phyloP scores from a whole-genome alignment of 2,113 vertebrate genomes.

The Cyanoderma ruficeps region DNA sequence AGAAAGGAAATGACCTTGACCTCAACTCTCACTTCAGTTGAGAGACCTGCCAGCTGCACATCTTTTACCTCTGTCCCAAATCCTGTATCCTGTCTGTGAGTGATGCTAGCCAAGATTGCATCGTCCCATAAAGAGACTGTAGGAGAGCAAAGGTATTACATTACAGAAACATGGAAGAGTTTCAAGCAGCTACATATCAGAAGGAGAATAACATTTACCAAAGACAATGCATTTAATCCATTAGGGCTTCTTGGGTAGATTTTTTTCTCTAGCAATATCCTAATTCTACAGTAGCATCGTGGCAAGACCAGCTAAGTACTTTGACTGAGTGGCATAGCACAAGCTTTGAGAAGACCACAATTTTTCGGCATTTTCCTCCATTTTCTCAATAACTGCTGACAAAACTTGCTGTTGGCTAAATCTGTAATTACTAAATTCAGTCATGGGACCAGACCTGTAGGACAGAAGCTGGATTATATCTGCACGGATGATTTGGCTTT shows the following conservation, averaged over 20 bases:
- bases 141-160: neutral
- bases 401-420: neutral
- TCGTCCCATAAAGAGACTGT: neutral
- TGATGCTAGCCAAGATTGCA: neutral
- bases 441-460: neutral
- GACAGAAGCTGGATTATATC: neutral
- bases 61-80: neutral
- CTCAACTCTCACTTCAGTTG: neutral
- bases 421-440: neutral
- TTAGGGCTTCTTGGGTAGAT: neutral
- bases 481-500: no score
- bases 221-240: neutral
- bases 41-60: neutral
- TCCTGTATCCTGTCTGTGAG: slow-evolving; percentile 6
- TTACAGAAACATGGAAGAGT: neutral
- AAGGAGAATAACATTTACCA: slow-evolving; percentile 13
- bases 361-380: neutral
- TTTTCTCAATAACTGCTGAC: neutral
- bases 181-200: neutral
- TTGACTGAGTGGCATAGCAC: neutral
- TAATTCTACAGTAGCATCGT: neutral
- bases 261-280: neutral
- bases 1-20: slow-evolving; percentile 7
- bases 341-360: neutral
- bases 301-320: neutral